These are phyloP conservation scores for Pteromalus puparum DNA, from an alignment of 1,140 invertebrate species.

Conservation along the genomic window DNA sequence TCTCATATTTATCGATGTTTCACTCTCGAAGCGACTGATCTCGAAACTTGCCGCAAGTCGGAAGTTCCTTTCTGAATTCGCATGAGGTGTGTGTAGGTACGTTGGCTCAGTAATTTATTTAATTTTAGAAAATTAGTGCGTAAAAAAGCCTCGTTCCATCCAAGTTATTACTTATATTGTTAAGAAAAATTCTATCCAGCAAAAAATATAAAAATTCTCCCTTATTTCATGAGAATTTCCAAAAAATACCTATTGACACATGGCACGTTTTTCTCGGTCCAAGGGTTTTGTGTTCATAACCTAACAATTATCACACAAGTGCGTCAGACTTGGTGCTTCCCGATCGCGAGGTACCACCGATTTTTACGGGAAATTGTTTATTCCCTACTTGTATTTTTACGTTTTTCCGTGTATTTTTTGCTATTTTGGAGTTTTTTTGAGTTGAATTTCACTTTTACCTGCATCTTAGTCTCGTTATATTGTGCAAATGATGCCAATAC, in stretches of 20 bases:
- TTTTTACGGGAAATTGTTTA: background rate
- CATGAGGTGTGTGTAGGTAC: constrained; percentile 52
- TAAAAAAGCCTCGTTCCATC: background rate
- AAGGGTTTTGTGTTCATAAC: constrained; percentile 15
- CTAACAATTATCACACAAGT: background rate
- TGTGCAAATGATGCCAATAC: constrained; percentile 40
- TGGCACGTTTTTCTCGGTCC: constrained; percentile 43
- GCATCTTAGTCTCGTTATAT: background rate
- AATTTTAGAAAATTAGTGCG: constrained; percentile 34
- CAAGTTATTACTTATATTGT: constrained; percentile 1
- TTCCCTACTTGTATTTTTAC: constrained; percentile 27
- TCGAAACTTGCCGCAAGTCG: constrained; percentile 16
- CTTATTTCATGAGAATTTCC: background rate
- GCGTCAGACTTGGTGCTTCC: background rate
- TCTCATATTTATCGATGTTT: no score
- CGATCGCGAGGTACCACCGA: background rate
- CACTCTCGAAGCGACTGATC: background rate
- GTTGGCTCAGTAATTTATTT: constrained; percentile 41
- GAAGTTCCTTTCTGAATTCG: constrained; percentile 50
- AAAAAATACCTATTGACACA: constrained; percentile 31
- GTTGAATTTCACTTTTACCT: constrained; percentile 17
- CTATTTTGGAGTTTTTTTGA: constrained; percentile 43
- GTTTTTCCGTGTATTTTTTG: background rate
- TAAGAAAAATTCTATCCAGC: constrained; percentile 18
- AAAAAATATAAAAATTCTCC: background rate